These are phyloP conservation scores for Meghimatium bilineatum DNA, from an alignment of 2,888 invertebrate genomes.

Conservation along the genomic window DNA sequence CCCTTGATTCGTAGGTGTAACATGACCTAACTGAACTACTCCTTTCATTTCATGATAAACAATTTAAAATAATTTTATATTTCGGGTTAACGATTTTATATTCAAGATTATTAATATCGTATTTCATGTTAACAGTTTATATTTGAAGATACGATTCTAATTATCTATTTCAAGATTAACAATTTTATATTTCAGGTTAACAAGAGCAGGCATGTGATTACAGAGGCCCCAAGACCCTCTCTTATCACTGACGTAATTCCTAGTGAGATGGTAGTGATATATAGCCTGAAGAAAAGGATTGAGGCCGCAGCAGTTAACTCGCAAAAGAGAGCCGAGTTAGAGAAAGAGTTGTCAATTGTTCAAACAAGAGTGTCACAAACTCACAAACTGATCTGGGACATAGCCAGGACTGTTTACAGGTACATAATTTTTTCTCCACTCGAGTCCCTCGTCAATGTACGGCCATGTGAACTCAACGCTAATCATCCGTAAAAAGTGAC, in stretches of 20 bases:
- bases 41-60: too few species aligned
- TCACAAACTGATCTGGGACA: conserved; percentile 39
- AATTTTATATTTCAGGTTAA: conserved; percentile 12
- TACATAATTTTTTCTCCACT: background rate
- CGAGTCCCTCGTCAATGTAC: too few species aligned
- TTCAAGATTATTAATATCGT: too few species aligned
- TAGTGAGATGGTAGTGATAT: conserved; percentile 77
- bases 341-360: conserved; percentile 2
- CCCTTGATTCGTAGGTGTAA: too few species aligned
- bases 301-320: conserved; percentile 11
- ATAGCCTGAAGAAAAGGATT: conserved; percentile 65
- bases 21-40: too few species aligned
- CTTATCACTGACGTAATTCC: conserved; percentile 73
- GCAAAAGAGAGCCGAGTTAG: background rate
- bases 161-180: too few species aligned
- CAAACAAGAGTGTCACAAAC: conserved; percentile 27
- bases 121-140: too few species aligned
- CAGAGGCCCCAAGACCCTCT: background rate
- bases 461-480: too few species aligned
- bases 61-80: too few species aligned
- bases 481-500: too few species aligned
- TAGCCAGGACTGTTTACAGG: conserved; percentile 40
- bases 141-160: too few species aligned
- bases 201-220: background rate
- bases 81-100: too few species aligned